Evolutionary conservation across 2,888 invertebrate genomes (phyloP), one percentile per base, ranked within the genome.

Genomic region (Polydrusus tereticollis): DNA sequence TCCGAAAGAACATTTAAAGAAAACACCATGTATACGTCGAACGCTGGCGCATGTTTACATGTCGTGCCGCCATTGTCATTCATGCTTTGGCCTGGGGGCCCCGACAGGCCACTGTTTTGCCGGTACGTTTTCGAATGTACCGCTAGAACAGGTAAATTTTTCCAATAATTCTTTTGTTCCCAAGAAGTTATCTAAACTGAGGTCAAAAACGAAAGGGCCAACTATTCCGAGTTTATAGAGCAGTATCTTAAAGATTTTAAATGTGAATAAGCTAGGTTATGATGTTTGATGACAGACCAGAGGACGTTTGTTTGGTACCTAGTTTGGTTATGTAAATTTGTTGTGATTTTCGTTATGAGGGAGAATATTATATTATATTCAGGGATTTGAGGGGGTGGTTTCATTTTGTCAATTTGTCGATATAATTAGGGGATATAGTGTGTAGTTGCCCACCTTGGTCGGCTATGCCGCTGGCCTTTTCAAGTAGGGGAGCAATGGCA

Each of bases 31-130:
- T 62, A 47, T 47, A 29, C 85, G 80, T 79, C 77, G 79, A 84
- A 86, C 85, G 83, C 80, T 80, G 80, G 86, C 86, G 85, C 83
- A 85, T 85, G 83, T 84, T 84, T 83, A 69, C 55, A 50, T 43
- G 47, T 80, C 78, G 78, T 81, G 81, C 83, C 84, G 83, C 83
- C 83, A 83, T 83, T 84, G 82, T 84, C 80, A 78, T 79, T 77
- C 79, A 76, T 77, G 77, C 77, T 71, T 57, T 21, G 43, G 43
- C 52, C 57, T 43, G 26, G 41, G 29, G 26, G 43, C 75, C 69
- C 62, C 60, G 76, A 74, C 78, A 80, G 82, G 78, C 79, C 80
- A 81, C 83, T 84, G 81, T 78, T 80, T 80, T 80, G 78, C 80
- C 82, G 81, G 77, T 75, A 62, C 75, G 47, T 58, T 55, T 52